Evolutionary conservation across 2,113 vertebrate species (phyloP), one percentile per base, ranked within the genome.

Genomic region (Willisornis vidua): DNA sequence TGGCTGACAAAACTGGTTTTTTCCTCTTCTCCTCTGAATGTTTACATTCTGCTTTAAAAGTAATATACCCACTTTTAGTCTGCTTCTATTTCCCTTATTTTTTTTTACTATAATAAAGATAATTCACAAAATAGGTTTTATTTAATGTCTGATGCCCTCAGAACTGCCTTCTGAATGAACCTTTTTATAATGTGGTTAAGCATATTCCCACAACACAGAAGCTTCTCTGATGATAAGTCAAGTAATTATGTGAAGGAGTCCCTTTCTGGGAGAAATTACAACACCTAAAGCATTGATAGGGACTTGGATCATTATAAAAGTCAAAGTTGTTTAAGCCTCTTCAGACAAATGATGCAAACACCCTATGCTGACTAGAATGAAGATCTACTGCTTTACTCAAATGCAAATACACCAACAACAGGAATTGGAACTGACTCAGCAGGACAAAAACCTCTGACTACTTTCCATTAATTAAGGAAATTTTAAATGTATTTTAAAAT

Each of bases 1-100:
- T 26, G 18, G 31, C n/a, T 70, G 46, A 92, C 48, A 85, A 65
- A 78, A 49, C 12, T 28, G 92, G 81, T 87, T 72, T 45, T 63
- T 7, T 2, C 20, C n/a, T 35, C 75, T 62, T 76, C 33, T 93
- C 19, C 39, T 90, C 80, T 84, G 66, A 52, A 82, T 43, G 55
- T 66, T 85, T 93, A 45, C 54, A 80, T 76, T 88, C 51, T 91
- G 37, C 58, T 96, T 93, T 90, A 92, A 88, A 96, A 94, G 17
- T 22, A 65, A 66, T 8, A 66, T 9, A 66, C 6, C 8, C 1
- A 10, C 11, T 89, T 89, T 75, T 16, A 54, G 12, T 29, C 20
- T 25, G 46, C 13, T 74, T 66, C 13, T 12, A 68, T 75, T 66
- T 92, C 48, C 54, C 52, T 52, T 18, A 39, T 13, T 1, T 45